Evolutionary conservation across 2,113 vertebrate species (phyloP).

Genomic region (Electrona antarctica): DNA sequence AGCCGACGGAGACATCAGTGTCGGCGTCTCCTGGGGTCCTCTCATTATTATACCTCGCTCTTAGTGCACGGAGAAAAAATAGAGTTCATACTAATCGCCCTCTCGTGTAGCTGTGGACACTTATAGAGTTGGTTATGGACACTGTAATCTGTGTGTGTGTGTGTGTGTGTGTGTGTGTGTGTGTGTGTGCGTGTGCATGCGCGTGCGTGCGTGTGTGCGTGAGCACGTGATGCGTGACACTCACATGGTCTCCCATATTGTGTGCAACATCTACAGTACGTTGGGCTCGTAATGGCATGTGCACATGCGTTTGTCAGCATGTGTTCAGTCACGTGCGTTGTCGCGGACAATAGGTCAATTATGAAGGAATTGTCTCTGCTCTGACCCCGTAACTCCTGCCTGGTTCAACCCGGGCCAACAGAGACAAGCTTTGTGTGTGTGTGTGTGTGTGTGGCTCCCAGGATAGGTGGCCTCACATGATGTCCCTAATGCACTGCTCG

Average conservation of each 20-base stretch:
- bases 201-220: background rate
- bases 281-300: background rate
- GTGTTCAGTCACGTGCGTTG: constrained; percentile 33
- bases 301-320: constrained; percentile 28
- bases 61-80: constrained; percentile 54
- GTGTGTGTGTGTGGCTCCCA: constrained; percentile 14
- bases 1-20: constrained; percentile 66
- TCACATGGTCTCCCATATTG: background rate
- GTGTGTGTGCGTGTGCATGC: background rate
- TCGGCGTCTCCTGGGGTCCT: constrained; percentile 67
- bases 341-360: constrained; percentile 30
- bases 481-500: constrained; percentile 33
- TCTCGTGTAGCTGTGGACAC: constrained; percentile 73
- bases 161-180: constrained; percentile 4
- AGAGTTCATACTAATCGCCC: constrained; percentile 68
- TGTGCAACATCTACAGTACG: constrained; percentile 26
- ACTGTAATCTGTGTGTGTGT: constrained; percentile 43
- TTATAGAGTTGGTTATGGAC: constrained; percentile 55
- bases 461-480: constrained; percentile 56
- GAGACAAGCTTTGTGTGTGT: constrained; percentile 41
- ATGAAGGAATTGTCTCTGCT: constrained; percentile 6
- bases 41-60: constrained; percentile 74
- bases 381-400: constrained; percentile 24
- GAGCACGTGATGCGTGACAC: constrained; percentile 12
- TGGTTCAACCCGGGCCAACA: constrained; percentile 27